Percentiles rank a stretch among this genome's conserved stretches.
These are phyloP conservation scores for Eufriesea mexicana DNA, from an alignment of 1,140 invertebrate species.

Conservation along the genomic window DNA sequence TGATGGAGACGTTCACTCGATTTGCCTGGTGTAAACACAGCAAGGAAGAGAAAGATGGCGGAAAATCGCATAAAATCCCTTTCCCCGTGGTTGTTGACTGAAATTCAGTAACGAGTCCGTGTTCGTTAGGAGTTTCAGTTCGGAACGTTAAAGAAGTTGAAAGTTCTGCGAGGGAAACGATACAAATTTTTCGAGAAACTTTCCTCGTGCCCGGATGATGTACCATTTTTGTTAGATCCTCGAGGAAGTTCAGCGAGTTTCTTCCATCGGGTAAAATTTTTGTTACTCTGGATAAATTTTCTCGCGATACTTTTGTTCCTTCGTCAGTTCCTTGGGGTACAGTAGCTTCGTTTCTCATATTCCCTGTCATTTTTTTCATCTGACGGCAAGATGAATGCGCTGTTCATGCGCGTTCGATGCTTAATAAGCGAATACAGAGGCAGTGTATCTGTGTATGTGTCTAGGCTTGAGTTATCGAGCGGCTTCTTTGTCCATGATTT, in stretches of 20 bases:
- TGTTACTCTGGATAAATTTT: not conserved
- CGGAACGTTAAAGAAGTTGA: not conserved
- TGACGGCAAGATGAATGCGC: not conserved
- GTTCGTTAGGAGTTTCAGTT: not conserved
- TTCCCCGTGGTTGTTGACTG: too few relatives aligned
- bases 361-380: not conserved
- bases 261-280: too few relatives aligned
- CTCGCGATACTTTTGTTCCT: too few relatives aligned
- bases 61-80: not conserved
- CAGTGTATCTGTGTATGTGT: too few relatives aligned
- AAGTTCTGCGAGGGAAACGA: not conserved
- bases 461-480: not conserved
- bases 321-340: not conserved
- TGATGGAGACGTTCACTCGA: conserved; percentile 37
- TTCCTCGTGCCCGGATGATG: not conserved
- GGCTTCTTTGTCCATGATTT: not conserved
- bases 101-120: not conserved
- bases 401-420: not conserved
- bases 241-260: not conserved
- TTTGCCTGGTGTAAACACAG: conserved; percentile 41
- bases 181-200: not conserved
- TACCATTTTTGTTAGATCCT: not conserved
- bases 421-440: not conserved
- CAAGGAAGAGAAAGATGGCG: not conserved
- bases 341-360: not conserved